Conservation (phyloP, 1,140 invertebrate genomes). For the Adelges cooleyi region DNA sequence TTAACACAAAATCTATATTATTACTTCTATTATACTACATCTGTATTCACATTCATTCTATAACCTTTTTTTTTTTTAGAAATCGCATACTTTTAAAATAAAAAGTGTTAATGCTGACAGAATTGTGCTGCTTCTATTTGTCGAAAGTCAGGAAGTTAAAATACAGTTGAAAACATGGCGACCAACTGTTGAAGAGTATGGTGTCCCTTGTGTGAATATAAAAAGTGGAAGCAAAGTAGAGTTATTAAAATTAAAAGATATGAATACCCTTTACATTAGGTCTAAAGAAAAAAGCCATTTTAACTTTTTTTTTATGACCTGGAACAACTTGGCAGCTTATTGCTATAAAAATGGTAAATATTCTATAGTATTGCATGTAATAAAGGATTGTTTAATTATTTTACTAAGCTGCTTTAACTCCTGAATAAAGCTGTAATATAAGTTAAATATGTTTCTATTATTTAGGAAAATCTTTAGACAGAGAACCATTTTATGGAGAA, state of each 20-base stretch:
- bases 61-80: conserved; percentile 1
- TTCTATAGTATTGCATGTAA: neutral
- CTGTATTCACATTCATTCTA: too few relatives aligned
- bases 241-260: conserved; percentile 9
- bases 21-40: too few relatives aligned
- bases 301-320: neutral
- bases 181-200: conserved; percentile 10
- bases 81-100: neutral
- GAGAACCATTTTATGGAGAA: conserved; percentile 13
- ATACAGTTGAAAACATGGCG: conserved; percentile 13
- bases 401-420: too few relatives aligned
- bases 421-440: too few relatives aligned
- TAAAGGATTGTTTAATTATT: neutral
- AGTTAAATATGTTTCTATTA: neutral
- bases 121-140: conserved; percentile 2
- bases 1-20: neutral
- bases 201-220: conserved; percentile 11
- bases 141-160: conserved; percentile 2
- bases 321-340: neutral
- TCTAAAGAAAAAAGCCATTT: conserved; percentile 8
- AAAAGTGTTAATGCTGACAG: neutral
- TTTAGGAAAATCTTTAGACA: conserved; percentile 2
- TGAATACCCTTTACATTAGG: neutral
- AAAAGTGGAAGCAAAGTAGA: neutral
- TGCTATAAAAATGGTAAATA: conserved; percentile 13